Percentiles rank a stretch among this genome's conserved stretches.
Conservation (phyloP, 2,113 vertebrate species). For the Micronycteris hirsuta region DNA sequence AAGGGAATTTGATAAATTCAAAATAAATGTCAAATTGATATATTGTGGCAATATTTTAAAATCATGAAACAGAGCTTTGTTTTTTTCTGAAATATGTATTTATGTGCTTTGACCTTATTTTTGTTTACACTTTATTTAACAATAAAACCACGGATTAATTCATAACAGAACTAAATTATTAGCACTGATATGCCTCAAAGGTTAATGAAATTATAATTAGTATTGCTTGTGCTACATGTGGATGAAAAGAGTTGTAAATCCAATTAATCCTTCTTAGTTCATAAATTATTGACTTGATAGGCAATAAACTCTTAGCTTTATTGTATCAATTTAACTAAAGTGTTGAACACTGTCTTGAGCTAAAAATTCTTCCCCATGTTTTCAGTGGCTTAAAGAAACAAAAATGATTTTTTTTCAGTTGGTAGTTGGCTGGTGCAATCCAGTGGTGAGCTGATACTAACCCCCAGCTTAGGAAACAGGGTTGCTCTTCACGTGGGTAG, state of each 20-base stretch:
- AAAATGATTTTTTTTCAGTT: slow-evolving; percentile 5
- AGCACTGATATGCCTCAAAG: slow-evolving; percentile 74
- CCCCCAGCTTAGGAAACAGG: too few species aligned
- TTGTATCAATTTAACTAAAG: slow-evolving; percentile 59
- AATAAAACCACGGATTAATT: slow-evolving; percentile 75
- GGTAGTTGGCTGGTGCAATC: too few species aligned
- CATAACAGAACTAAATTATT: slow-evolving; percentile 78
- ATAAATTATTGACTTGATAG: slow-evolving; percentile 80
- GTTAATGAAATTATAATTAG: slow-evolving; percentile 85
- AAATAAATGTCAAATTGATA: not conserved
- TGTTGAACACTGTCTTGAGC: not conserved
- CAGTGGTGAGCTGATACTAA: too few species aligned
- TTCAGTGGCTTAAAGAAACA: not conserved
- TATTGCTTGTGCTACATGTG: slow-evolving; percentile 75
- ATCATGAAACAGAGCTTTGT: not conserved
- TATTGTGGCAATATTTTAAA: not conserved
- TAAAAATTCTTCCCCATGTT: slow-evolving; percentile 8
- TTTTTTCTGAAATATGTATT: slow-evolving; percentile 16
- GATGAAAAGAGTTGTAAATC: slow-evolving; percentile 79
- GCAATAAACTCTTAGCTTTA: slow-evolving; percentile 70
- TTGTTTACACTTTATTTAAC: slow-evolving; percentile 76
- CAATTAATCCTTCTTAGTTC: slow-evolving; percentile 78
- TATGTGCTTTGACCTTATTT: slow-evolving; percentile 72
- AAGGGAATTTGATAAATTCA: not conserved
- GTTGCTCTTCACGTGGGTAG: too few species aligned